Conservation (phyloP, 2,797 vertebrate genomes). For the Chloroceryle amazona region DNA sequence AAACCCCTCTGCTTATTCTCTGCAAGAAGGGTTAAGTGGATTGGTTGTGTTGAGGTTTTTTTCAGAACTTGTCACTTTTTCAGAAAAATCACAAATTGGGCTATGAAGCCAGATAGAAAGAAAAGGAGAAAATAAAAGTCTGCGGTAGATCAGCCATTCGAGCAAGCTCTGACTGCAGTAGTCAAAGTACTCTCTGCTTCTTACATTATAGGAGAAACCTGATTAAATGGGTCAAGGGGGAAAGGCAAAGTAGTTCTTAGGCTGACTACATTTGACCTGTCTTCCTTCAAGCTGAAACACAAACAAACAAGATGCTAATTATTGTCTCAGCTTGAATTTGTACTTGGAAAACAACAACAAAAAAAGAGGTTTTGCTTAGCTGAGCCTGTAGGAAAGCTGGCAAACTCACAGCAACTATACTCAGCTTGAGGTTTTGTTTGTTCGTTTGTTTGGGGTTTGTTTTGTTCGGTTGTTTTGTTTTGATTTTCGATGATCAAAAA, state of each 20-base stretch:
- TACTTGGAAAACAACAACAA: not conserved
- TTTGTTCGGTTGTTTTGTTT: not conserved
- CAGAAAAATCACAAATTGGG: not conserved
- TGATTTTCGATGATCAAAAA: not conserved
- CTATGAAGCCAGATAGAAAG: not conserved
- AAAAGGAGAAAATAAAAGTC: not conserved
- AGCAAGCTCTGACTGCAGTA: not conserved
- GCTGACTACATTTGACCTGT: slow-evolving; percentile 32
- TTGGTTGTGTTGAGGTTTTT: too few relatives aligned
- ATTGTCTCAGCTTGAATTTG: slow-evolving; percentile 53
- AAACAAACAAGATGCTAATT: slow-evolving; percentile 53
- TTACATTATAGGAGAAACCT: slow-evolving; percentile 17
- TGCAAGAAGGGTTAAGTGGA: not conserved
- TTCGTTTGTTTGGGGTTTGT: not conserved
- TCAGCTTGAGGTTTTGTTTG: not conserved
- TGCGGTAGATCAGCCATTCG: not conserved
- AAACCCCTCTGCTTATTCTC: not conserved
- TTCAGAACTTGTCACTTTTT: not conserved
- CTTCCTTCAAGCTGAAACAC: slow-evolving; percentile 33
- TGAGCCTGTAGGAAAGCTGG: not conserved
- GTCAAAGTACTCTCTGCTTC: not conserved
- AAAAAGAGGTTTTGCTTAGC: not conserved
- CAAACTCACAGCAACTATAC: not conserved
- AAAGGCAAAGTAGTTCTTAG: slow-evolving; percentile 39
- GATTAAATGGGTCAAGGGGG: slow-evolving; percentile 34